Evolutionary conservation across 1,140 invertebrate species (phyloP).

Genomic region (Heterodera schachtii): DNA sequence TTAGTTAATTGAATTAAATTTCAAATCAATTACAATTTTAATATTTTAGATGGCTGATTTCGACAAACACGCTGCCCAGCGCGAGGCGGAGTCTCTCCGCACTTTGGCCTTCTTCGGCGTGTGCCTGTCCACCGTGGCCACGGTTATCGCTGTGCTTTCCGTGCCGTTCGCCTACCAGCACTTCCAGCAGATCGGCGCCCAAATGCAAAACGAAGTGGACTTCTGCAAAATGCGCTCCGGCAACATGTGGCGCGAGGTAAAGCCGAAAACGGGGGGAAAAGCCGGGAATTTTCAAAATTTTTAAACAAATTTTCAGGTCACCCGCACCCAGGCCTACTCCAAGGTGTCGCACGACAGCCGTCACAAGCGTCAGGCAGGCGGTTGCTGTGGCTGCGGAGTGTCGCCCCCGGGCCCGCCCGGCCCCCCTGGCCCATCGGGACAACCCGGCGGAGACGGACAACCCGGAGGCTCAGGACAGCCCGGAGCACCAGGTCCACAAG

Average conservation of each 20-base stretch:
- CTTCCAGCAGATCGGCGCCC: constrained; percentile 52
- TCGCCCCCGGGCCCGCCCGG: constrained; percentile 18
- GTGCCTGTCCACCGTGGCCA: constrained; percentile 54
- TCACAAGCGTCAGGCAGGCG: constrained; percentile 13
- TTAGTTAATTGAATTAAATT: too few relatives aligned
- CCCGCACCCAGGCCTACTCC: constrained; percentile 14
- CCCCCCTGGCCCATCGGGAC: constrained; percentile 16
- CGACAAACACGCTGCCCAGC: constrained; percentile 12
- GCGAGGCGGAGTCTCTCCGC: constrained; percentile 43
- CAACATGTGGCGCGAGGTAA: constrained; percentile 61
- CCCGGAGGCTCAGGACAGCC: constrained; percentile 7
- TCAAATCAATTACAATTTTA: too few relatives aligned
- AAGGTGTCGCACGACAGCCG: background rate
- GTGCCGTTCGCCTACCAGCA: constrained; percentile 60
- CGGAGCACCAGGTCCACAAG: constrained; percentile 7
- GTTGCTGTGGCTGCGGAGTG: constrained; percentile 19
- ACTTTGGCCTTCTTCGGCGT: constrained; percentile 59
- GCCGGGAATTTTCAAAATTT: too few relatives aligned
- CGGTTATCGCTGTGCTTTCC: constrained; percentile 53
- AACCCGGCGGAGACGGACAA: background rate
- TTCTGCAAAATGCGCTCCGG: constrained; percentile 58
- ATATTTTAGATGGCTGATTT: background rate
- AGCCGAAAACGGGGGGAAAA: background rate
- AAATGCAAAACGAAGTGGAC: constrained; percentile 61
- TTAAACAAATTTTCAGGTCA: background rate